Percentiles rank a stretch among this genome's conserved stretches.
Evolutionary conservation across 2,888 invertebrate genomes (phyloP).

Genomic region (Sarcophaga variegata): DNA sequence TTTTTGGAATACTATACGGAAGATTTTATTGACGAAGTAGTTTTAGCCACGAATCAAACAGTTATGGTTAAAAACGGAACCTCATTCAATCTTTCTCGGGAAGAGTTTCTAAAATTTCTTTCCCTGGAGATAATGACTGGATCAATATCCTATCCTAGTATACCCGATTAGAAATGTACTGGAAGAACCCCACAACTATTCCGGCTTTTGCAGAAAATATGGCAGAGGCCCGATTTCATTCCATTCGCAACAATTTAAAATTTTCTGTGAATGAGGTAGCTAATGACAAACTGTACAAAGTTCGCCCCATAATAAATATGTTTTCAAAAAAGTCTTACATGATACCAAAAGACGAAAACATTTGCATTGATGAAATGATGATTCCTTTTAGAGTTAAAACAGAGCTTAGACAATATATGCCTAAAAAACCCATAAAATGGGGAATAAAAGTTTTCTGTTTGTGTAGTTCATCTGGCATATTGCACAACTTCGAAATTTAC

Average conservation of each 20-base stretch:
- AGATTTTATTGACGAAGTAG: not conserved
- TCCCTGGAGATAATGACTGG: not conserved
- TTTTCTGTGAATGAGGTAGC: not conserved
- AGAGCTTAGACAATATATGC: not conserved
- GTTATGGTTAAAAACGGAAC: not conserved
- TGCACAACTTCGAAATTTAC: too few relatives aligned
- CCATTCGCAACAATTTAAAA: not conserved
- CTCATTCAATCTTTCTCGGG: not conserved
- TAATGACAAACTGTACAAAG: not conserved
- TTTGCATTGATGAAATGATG: conserved; percentile 3
- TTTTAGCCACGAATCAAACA: not conserved
- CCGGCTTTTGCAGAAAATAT: not conserved
- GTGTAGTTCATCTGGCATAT: not conserved
- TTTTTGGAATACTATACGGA: conserved; percentile 2
- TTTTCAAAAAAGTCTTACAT: not conserved
- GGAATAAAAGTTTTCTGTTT: not conserved
- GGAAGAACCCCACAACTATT: not conserved
- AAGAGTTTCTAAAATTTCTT: not conserved
- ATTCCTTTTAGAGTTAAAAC: conserved; percentile 1
- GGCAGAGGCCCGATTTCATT: not conserved
- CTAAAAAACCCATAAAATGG: not conserved
- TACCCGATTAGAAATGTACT: not conserved
- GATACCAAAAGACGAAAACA: not conserved
- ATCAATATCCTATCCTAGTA: conserved; percentile 16
- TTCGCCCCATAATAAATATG: not conserved